Evolutionary conservation across 2,113 vertebrate species (phyloP).

Genomic region (Hassar affinis): DNA sequence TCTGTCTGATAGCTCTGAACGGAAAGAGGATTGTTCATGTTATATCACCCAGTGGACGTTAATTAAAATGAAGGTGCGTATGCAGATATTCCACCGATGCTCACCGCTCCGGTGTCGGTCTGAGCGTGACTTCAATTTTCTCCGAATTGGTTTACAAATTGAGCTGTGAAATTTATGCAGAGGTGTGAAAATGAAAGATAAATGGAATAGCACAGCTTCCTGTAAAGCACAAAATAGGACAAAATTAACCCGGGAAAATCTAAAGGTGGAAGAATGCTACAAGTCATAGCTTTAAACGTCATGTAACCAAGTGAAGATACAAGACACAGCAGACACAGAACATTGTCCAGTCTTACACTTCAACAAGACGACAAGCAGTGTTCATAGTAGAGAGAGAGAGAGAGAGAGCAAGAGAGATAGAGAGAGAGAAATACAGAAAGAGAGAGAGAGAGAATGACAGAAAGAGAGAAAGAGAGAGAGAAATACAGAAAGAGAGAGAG

Average conservation of each 20-base stretch:
- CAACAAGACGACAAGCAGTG: neutral
- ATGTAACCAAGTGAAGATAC: neutral
- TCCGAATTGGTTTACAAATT: conserved; percentile 46
- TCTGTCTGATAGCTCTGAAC: neutral
- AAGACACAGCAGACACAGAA: neutral
- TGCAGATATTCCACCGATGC: conserved; percentile 2
- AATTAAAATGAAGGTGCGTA: conserved; percentile 26
- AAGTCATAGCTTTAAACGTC: neutral
- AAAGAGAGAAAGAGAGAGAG: too few relatives aligned
- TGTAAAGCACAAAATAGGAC: conserved; percentile 9
- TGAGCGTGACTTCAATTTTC: conserved; percentile 50
- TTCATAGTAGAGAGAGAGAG: too few relatives aligned
- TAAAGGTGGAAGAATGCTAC: neutral
- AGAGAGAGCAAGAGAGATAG: too few relatives aligned
- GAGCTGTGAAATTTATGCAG: conserved; percentile 54
- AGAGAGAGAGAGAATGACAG: too few relatives aligned
- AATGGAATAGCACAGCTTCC: conserved; percentile 33
- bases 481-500: too few relatives aligned
- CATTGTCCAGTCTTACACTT: neutral
- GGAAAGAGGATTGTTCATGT: conserved; percentile 24
- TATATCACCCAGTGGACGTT: conserved; percentile 2
- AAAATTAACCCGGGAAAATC: conserved; percentile 9
- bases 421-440: too few relatives aligned
- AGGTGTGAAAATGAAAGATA: conserved; percentile 54
- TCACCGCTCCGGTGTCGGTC: conserved; percentile 9